These are phyloP conservation scores for Camponotus pennsylvanicus DNA, from an alignment of 1,140 invertebrate species.

Conservation along the genomic window DNA sequence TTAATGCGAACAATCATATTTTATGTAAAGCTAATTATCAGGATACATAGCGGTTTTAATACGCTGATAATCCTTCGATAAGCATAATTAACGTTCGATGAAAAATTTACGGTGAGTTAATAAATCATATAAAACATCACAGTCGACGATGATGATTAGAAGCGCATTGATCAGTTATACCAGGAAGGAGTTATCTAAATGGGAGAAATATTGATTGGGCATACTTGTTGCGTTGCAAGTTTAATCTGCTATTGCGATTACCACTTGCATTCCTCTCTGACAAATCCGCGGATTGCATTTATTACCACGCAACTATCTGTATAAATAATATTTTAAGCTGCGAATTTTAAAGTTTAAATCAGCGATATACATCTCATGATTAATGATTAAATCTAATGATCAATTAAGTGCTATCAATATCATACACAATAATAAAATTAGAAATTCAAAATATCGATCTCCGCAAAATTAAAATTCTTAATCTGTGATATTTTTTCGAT, in stretches of 20 bases:
- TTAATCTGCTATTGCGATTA: conserved; percentile 52
- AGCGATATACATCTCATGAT: neutral
- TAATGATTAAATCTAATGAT: conserved; percentile 18
- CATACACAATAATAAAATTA: conserved; percentile 2
- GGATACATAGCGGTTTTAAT: neutral
- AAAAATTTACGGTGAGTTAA: conserved; percentile 41
- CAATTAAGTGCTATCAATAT: conserved; percentile 53
- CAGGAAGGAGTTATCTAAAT: conserved; percentile 36
- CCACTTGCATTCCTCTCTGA: conserved; percentile 41
- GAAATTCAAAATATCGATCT: neutral
- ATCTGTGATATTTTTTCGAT: neutral
- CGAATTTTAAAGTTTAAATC: conserved; percentile 34
- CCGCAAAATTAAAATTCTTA: conserved; percentile 2
- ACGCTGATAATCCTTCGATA: neutral
- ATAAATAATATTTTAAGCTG: conserved; percentile 11
- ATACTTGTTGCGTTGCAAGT: conserved; percentile 7
- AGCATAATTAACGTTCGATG: conserved; percentile 28
- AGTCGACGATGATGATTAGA: conserved; percentile 21
- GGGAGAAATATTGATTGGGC: conserved; percentile 47
- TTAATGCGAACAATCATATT: neutral
- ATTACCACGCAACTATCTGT: conserved; percentile 12
- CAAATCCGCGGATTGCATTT: conserved; percentile 53
- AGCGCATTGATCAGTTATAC: conserved; percentile 29
- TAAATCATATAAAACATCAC: conserved; percentile 27
- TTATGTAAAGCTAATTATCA: neutral